These are phyloP conservation scores for Petrocephalus sullivani DNA, from an alignment of 2,797 vertebrate genomes.

Conservation along the genomic window DNA sequence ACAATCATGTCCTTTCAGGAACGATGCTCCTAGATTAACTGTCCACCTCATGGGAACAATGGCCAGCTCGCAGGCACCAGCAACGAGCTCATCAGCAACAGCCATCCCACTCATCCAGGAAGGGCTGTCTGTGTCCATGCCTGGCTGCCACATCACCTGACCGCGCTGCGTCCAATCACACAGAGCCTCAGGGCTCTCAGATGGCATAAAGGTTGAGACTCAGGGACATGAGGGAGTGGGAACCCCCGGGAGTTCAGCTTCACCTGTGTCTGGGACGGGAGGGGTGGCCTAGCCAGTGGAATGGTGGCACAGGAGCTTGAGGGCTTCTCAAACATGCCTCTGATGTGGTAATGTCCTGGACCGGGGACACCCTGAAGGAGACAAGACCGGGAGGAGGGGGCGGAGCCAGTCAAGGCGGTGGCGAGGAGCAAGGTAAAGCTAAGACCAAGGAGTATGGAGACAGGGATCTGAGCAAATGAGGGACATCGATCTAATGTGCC, in stretches of 20 bases:
- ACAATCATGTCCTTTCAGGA: neutral
- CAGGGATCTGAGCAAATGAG: constrained; percentile 21
- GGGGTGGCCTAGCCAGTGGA: constrained; percentile 33
- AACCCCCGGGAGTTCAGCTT: neutral
- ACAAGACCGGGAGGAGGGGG: neutral
- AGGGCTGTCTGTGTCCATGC: neutral
- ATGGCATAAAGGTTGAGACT: neutral
- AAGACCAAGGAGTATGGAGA: constrained; percentile 16
- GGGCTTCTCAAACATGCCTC: constrained; percentile 56
- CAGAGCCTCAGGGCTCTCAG: neutral
- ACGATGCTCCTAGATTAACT: neutral
- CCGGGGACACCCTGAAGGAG: constrained; percentile 54
- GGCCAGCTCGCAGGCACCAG: neutral
- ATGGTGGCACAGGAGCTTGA: constrained; percentile 21
- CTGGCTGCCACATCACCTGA: neutral
- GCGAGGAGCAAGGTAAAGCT: neutral
- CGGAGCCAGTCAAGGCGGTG: neutral
- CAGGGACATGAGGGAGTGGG: neutral
- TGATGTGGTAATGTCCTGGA: constrained; percentile 58
- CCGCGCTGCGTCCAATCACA: neutral
- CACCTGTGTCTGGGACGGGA: constrained; percentile 56
- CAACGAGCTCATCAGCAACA: neutral
- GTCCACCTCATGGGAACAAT: no score
- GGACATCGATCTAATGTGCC: neutral
- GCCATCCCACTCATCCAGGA: neutral